Percentiles rank a stretch among this genome's conserved stretches.
phyloP scores from a whole-genome alignment of 2,888 invertebrate genomes.

The Neocrepidodera transversa region DNA sequence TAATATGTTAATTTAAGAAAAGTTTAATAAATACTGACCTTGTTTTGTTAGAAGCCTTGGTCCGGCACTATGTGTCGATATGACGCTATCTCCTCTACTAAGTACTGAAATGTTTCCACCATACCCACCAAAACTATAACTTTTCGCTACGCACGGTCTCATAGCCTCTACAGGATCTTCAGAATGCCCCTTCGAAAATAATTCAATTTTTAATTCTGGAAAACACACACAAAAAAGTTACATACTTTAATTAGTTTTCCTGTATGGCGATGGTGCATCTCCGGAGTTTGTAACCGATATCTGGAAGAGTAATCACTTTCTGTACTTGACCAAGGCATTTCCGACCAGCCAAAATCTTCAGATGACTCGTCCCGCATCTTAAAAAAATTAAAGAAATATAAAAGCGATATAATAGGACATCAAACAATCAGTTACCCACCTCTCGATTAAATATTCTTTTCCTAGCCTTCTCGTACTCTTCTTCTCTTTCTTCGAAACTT shows the following conservation, averaged over 20 bases:
- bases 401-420: no score
- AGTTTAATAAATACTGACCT: conserved; percentile 65
- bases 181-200: conserved; percentile 63
- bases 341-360: conserved; percentile 62
- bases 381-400: conserved; percentile 10
- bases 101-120: conserved; percentile 64
- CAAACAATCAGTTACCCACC: conserved; percentile 40
- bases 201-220: no score
- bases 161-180: conserved; percentile 61
- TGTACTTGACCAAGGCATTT: conserved; percentile 65
- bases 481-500: conserved; percentile 91
- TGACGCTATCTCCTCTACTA: conserved; percentile 69
- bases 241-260: conserved; percentile 63
- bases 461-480: conserved; percentile 85
- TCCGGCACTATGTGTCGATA: conserved; percentile 70
- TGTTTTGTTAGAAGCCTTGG: conserved; percentile 78
- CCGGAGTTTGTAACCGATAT: conserved; percentile 61
- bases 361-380: conserved; percentile 60
- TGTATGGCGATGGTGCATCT: conserved; percentile 60
- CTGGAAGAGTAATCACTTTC: conserved; percentile 62
- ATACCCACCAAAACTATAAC: conserved; percentile 89
- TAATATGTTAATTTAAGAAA: no score
- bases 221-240: conserved; percentile 6
- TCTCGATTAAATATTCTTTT: conserved; percentile 81
- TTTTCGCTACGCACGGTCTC: conserved; percentile 74